Evolutionary conservation across 1,140 invertebrate species (phyloP).

Genomic region (Drosophila neocordata): DNA sequence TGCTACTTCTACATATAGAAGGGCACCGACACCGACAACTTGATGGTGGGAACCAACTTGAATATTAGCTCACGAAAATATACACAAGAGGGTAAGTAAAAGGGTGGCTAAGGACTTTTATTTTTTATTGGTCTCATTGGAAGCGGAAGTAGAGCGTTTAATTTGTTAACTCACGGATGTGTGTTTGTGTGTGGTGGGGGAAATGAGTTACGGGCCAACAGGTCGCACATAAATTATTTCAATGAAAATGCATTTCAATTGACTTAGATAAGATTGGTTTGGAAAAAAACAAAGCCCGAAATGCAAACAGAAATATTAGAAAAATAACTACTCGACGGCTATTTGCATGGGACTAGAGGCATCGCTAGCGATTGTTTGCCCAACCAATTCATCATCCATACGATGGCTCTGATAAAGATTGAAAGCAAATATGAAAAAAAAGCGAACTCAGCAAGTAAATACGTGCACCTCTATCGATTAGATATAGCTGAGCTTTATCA

Average conservation of each 20-base stretch:
- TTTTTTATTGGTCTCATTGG: conserved; percentile 54
- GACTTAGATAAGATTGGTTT: conserved; percentile 48
- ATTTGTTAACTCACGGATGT: conserved; percentile 55
- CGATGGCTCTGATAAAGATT: neutral
- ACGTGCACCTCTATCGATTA: conserved; percentile 40
- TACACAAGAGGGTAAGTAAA: neutral
- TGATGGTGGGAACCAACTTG: conserved; percentile 60
- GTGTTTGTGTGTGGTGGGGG: conserved; percentile 7
- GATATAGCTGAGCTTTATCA: conserved; percentile 35
- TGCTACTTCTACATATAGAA: conserved; percentile 32
- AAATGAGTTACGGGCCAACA: conserved; percentile 42
- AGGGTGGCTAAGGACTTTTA: conserved; percentile 43
- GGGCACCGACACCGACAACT: conserved; percentile 29
- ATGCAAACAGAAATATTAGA: conserved; percentile 34
- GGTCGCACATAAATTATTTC: conserved; percentile 65
- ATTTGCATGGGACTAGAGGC: conserved; percentile 55
- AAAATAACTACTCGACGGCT: conserved; percentile 40
- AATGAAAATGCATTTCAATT: conserved; percentile 35
- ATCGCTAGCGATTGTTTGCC: conserved; percentile 38
- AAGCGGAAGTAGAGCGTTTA: conserved; percentile 66
- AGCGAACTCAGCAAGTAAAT: conserved; percentile 42
- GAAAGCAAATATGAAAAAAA: conserved; percentile 47
- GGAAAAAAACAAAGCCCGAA: conserved; percentile 21
- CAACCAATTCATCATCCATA: conserved; percentile 35
- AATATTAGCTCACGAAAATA: conserved; percentile 18